Conservation (phyloP, 1,140 invertebrate species). For the Homalodisca vitripennis region DNA sequence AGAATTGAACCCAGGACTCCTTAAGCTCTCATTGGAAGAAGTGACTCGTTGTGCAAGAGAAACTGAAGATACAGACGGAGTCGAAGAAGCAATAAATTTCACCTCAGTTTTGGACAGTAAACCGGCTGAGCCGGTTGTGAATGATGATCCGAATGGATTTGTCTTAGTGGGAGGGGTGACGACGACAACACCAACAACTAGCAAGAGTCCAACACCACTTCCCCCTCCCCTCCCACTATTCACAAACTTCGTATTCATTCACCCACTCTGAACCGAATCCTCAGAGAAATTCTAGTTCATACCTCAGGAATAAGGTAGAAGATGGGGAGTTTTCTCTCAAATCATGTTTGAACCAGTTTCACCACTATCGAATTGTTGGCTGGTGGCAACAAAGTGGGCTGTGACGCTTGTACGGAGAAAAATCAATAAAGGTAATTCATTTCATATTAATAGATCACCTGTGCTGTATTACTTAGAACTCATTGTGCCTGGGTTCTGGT, state of each 20-base stretch:
- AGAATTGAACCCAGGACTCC: neutral
- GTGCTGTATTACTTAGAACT: too few species aligned
- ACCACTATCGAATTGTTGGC: constrained; percentile 84
- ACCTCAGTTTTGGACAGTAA: too few species aligned
- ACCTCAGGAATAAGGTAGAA: constrained; percentile 61
- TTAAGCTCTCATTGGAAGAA: constrained; percentile 4
- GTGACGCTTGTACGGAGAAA: constrained; percentile 83
- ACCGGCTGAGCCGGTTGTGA: too few species aligned
- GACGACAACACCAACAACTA: neutral
- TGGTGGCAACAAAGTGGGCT: constrained; percentile 90
- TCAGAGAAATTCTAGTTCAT: neutral
- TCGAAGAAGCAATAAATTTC: too few species aligned
- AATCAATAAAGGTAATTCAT: constrained; percentile 58
- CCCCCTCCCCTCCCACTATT: constrained; percentile 1
- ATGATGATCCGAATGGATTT: too few species aligned
- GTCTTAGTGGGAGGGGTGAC: too few species aligned
- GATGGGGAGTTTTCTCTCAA: constrained; percentile 80
- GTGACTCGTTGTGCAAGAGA: neutral
- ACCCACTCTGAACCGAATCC: neutral
- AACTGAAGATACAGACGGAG: too few species aligned
- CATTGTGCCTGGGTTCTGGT: too few species aligned
- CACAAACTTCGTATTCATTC: neutral
- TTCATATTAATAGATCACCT: too few species aligned
- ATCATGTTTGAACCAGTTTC: constrained; percentile 89
- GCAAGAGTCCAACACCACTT: constrained; percentile 2